Base-by-base conservation (phyloP, 35 echinoderm and acorn worm species). In the Anneissia japonica region DNA sequence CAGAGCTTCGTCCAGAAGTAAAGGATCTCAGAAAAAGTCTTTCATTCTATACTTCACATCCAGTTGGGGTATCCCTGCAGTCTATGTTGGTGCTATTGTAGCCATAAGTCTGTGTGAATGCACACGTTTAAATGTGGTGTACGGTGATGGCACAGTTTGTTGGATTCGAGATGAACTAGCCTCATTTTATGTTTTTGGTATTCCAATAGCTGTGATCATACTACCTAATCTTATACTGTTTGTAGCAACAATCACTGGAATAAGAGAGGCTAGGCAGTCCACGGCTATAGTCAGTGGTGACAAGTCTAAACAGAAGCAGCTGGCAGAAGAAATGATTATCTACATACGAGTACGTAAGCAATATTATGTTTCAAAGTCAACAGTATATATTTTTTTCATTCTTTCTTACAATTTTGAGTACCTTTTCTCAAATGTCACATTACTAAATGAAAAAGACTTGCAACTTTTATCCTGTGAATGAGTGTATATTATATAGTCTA, bases 121-220 rank as follows among this genome's bases (percentile, higher is more conserved):
- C 3, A 77, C 75, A 10, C 11, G 75, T 23, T 37, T 77, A 13
- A 26, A 37, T 13, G 35, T 77, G 10, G 26, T 35, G 32, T 77
- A 77, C 26, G 75, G 75, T 7, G 75, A 33, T 35, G 75, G 33
- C 30, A 32, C 1, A 32, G 75, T 77, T 33, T 77, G 75, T 37
- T 77, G 75, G 75, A 77, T 77, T 77, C 75, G 75, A 33, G 35
- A 77, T 77, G 75, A 77, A 33, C 32, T 77, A 9, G 75, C 75
- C 30, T 77, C 35, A 77, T 77, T 77, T 4, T 77, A 33, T 35
- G 31, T 77, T 2, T 77, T 77, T 77, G 35, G 31, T 13, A 37
- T 37, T 33, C 75, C 75, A 77, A 4, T 77, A 6, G 35, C 35
- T 77, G 75, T 37, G 3, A 77, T 32, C 31, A 19, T 77, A 0